Percentiles rank a stretch among this genome's conserved stretches.
These are phyloP conservation scores for Euzophera pinguis DNA, from an alignment of 2,888 invertebrate genomes.

Conservation along the genomic window DNA sequence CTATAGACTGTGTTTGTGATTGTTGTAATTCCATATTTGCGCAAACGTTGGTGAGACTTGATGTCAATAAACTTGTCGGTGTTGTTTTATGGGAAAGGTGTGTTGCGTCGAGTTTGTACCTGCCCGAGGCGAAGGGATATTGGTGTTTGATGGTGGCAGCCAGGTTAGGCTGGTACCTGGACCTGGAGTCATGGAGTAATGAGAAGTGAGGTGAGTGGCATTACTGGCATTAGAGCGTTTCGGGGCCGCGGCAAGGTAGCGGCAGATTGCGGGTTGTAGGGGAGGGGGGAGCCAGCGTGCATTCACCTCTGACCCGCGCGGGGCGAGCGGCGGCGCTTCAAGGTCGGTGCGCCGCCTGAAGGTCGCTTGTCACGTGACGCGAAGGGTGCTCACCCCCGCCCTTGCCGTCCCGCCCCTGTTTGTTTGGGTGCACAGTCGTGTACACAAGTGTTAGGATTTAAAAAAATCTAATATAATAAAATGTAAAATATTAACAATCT, in stretches of 20 bases:
- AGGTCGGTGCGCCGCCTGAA: slow-evolving; percentile 79
- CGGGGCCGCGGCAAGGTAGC: slow-evolving; percentile 42
- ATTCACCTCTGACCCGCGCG: slow-evolving; percentile 79
- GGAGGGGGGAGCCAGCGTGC: slow-evolving; percentile 54
- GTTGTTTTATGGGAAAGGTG: slow-evolving; percentile 79
- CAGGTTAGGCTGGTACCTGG: slow-evolving; percentile 33
- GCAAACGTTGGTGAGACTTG: slow-evolving; percentile 68
- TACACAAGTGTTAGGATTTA: slow-evolving; percentile 35
- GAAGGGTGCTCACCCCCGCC: slow-evolving; percentile 75
- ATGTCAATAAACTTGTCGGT: slow-evolving; percentile 79
- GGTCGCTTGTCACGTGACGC: slow-evolving; percentile 74
- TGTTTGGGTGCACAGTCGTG: slow-evolving; percentile 43
- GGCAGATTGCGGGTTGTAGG: slow-evolving; percentile 37
- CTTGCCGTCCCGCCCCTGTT: slow-evolving; percentile 40
- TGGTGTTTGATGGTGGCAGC: slow-evolving; percentile 47
- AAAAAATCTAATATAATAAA: too few species aligned
- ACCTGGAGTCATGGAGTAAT: slow-evolving; percentile 54
- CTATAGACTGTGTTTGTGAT: slow-evolving; percentile 56
- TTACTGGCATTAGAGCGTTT: slow-evolving; percentile 33
- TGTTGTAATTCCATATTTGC: slow-evolving; percentile 52
- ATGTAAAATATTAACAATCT: too few species aligned
- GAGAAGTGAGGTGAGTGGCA: slow-evolving; percentile 63
- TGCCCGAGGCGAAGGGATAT: slow-evolving; percentile 60
- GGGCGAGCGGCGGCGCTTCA: slow-evolving; percentile 70
- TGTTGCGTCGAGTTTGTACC: slow-evolving; percentile 71